Evolutionary conservation across 2,113 vertebrate species (phyloP), one percentile per base, ranked within the genome.

Genomic region (Propithecus coquereli): DNA sequence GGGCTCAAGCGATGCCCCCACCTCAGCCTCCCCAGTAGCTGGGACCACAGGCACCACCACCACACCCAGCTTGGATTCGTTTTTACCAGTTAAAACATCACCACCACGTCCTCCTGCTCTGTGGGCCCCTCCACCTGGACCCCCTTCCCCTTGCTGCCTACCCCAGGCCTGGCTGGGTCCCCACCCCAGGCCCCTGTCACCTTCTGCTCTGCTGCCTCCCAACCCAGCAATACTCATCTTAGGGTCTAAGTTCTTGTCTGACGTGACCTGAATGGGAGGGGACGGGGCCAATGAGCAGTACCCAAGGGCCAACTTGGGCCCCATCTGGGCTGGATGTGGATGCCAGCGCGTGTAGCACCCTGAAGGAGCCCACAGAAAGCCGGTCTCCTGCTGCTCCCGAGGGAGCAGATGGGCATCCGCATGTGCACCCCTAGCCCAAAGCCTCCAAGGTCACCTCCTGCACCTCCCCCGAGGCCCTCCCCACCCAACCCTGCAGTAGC

Each of bases 201-300:
- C 30, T 34, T 23, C 27, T 2, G 12, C 8, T 32, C 14, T 3
- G 25, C 25, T 66, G 20, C 50, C 37, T 25, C 71, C 22, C 63
- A n/a, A 37, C 20, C 25, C n/a, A 2, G 22, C 0, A 3, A 22
- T 5, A 32, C n/a, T 27, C 0, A 0, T 40, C 32, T 76, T 9
- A 3, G 37, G 13, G 23, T 5, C 52, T 81, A 57, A 45, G 77
- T 5, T 27, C 17, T 43, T 0, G 2, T 17, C 32, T 14, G 76
- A 17, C 23, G 34, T 50, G n/a, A 45, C 25, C 27, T 16, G 9
- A 45, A 10, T 13, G 34, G 13, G 22, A 54, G 30, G 43, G 45
- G 68, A 52, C 32, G 30, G 54, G 12, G n/a, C 50, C 34, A 37
- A 54, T 30, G 66, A 94, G 59, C 8, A 4, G 40, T 25, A 84